Evolutionary conservation across 2,113 vertebrate genomes (phyloP).

Genomic region (Gila orcuttii): DNA sequence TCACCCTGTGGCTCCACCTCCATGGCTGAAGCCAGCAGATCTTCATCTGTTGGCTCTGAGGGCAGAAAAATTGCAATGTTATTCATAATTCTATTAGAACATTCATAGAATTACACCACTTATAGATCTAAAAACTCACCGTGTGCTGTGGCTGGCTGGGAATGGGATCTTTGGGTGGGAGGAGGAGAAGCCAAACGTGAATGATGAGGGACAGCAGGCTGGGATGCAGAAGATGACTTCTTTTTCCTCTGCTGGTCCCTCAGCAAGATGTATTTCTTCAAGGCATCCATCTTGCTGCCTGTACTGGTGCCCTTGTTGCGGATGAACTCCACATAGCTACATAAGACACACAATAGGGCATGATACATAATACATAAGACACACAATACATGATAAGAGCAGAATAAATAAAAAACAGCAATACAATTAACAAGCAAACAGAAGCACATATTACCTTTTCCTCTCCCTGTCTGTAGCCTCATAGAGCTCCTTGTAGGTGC

Average conservation of each 20-base stretch:
- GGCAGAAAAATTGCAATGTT: not conserved
- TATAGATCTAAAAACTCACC: not conserved
- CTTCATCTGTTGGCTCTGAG: not conserved
- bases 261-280: not conserved
- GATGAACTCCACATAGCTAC: not conserved
- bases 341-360: not conserved
- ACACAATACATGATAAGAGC: not conserved
- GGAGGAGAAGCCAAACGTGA: not conserved
- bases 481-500: not conserved
- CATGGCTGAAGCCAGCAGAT: not conserved
- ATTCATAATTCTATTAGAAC: not conserved
- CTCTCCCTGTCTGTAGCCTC: not conserved
- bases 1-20: slow-evolving; percentile 3
- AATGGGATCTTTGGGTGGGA: slow-evolving; percentile 11
- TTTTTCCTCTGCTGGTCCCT: not conserved
- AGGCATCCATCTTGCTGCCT: not conserved
- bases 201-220: not conserved
- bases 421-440: slow-evolving; percentile 3
- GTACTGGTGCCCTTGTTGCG: not conserved
- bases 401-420: not conserved
- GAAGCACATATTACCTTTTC: not conserved
- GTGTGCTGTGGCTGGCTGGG: not conserved
- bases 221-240: too few species aligned
- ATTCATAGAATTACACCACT: not conserved
- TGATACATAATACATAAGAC: not conserved